phyloP scores from a whole-genome alignment of 2,888 invertebrate species.

The Mesopsocus fuscifrons region DNA sequence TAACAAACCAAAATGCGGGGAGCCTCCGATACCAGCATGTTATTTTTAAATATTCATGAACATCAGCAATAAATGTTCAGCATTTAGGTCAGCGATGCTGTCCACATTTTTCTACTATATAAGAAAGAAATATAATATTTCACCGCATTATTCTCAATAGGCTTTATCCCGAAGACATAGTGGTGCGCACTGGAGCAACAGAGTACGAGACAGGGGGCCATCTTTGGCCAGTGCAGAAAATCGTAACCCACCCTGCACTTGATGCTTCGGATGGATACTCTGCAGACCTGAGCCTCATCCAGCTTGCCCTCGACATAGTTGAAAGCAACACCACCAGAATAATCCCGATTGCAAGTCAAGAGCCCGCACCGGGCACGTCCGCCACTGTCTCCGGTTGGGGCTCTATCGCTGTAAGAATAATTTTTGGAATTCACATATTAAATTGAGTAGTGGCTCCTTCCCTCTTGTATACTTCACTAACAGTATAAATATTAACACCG shows the following conservation, averaged over 20 bases:
- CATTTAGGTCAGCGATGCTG: no score
- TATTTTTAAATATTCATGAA: no score
- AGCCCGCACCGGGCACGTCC: background rate
- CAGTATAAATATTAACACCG: no score
- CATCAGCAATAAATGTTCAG: no score
- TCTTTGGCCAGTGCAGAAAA: background rate
- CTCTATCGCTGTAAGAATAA: background rate
- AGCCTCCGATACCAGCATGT: no score
- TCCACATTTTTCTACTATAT: no score
- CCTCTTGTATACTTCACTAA: no score
- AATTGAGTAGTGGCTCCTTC: no score
- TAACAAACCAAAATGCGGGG: no score
- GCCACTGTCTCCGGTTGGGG: background rate
- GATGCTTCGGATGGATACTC: background rate
- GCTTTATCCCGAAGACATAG: background rate
- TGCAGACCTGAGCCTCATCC: background rate
- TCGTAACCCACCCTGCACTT: background rate
- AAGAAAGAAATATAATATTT: no score
- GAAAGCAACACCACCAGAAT: background rate
- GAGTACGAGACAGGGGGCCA: background rate
- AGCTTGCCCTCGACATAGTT: background rate
- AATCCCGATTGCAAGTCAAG: background rate
- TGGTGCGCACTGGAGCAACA: background rate
- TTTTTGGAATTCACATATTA: no score
- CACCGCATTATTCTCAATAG: background rate